These are phyloP conservation scores for Zenarchopterus dispar DNA, from an alignment of 2,797 vertebrate genomes.

Conservation along the genomic window DNA sequence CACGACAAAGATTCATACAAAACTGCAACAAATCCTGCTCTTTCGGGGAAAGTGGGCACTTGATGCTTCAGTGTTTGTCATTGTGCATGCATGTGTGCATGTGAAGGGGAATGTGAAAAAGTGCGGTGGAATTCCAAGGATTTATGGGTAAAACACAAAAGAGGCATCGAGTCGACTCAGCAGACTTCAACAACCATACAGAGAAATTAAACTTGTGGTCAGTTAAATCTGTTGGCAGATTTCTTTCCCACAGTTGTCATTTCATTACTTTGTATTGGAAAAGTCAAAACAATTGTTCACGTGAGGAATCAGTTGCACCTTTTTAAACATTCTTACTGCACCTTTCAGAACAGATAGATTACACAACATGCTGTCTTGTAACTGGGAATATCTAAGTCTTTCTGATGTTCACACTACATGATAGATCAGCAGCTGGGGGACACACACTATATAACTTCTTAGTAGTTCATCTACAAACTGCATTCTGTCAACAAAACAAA, in stretches of 20 bases:
- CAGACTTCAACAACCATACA: no score
- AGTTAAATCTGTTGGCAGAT: no score
- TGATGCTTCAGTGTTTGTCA: slow-evolving; percentile 35
- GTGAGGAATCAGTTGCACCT: background rate
- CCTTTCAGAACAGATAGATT: no score
- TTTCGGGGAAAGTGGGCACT: slow-evolving; percentile 50
- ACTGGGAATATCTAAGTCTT: no score
- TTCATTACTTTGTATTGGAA: slow-evolving; percentile 11
- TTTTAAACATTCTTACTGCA: background rate
- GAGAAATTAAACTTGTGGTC: no score
- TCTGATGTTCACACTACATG: no score
- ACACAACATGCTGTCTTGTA: no score
- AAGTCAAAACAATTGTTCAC: slow-evolving; percentile 5
- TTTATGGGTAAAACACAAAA: slow-evolving; percentile 39
- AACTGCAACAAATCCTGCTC: slow-evolving; percentile 50
- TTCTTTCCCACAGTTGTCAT: background rate
- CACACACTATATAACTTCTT: no score
- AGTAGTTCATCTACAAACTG: no score
- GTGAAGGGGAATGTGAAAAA: slow-evolving; percentile 50
- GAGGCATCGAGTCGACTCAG: slow-evolving; percentile 10
- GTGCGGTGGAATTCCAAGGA: slow-evolving; percentile 26
- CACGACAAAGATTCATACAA: slow-evolving; percentile 48
- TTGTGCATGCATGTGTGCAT: slow-evolving; percentile 19
- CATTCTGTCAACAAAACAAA: no score
- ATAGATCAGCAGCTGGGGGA: no score